Evolutionary conservation across 2,113 vertebrate genomes (phyloP), one percentile per base, ranked within the genome.

Genomic region (Tricholaema leucomelas): DNA sequence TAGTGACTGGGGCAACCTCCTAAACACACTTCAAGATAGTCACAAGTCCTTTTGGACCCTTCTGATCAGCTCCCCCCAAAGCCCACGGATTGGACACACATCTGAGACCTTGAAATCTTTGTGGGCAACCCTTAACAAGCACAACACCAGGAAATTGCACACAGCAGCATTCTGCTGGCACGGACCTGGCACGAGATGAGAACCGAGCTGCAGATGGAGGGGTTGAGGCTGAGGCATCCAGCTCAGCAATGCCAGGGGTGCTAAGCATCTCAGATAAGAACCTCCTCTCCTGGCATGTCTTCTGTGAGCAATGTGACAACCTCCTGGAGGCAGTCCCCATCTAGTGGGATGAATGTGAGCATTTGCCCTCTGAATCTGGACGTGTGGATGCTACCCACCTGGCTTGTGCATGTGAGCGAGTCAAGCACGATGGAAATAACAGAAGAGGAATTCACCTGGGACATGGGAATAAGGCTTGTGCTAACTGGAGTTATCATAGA

Each of bases 11-110:
- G 58, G 60, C 46, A 59, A 67, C 77, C 72, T 56, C 74, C 81
- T 85, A 36, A 92, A 80, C 73, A 27, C 72, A 42, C 87, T 92
- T 95, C 85, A 73, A 88, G 88, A 87, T 36, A 82, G 91, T 95
- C 95, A 96, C 75, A 80, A 95, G 48, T 87, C 81, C 56, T 95
- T 93, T 84, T 33, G 87, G 87, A 82, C 67, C 78, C 72, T 95
- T 96, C 88, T 94, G 92, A 94, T 96, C 95, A 92, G 78, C 69
- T 84, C 80, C 67, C 80, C 67, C 67, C 87, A 81, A 93, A 94
- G 46, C 78, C 91, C 92, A 77, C 64, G 67, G 88, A 77, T 80
- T 93, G 95, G 92, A 94, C 56, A 40, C 91, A 93, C 56, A 91
- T 93, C 88, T 92, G 88, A 94, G 92, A 27, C 81, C 80, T 89